phyloP scores from a whole-genome alignment of 1,140 invertebrate genomes.

The Scaptomyza montana region DNA sequence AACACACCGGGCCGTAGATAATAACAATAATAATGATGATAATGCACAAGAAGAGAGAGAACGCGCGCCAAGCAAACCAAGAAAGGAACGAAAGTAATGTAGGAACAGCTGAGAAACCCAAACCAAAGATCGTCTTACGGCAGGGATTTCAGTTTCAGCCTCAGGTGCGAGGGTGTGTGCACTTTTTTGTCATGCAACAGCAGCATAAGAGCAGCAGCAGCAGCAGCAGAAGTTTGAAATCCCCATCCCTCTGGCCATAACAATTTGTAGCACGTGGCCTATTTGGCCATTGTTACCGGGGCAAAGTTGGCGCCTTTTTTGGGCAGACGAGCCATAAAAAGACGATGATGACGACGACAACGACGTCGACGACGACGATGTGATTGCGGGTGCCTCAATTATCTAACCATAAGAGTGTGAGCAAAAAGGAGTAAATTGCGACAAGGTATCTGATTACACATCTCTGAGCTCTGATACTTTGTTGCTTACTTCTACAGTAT shows the following conservation, averaged over 20 bases:
- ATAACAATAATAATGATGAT: slow-evolving; percentile 72
- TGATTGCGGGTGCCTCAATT: slow-evolving; percentile 61
- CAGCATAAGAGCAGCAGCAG: slow-evolving; percentile 13
- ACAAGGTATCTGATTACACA: slow-evolving; percentile 48
- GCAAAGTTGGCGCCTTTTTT: slow-evolving; percentile 72
- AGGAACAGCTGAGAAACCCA: slow-evolving; percentile 45
- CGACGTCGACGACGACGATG: slow-evolving; percentile 5
- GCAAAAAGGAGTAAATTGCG: slow-evolving; percentile 22
- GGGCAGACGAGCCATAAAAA: slow-evolving; percentile 51
- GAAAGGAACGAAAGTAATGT: slow-evolving; percentile 16
- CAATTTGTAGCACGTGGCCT: slow-evolving; percentile 74
- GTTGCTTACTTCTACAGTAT: slow-evolving; percentile 29
- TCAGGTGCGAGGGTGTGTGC: slow-evolving; percentile 77
- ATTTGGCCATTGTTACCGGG: slow-evolving; percentile 49
- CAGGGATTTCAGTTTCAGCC: slow-evolving; percentile 60
- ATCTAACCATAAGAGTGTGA: slow-evolving; percentile 44
- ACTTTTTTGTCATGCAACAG: slow-evolving; percentile 48
- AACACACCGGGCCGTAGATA: slow-evolving; percentile 80
- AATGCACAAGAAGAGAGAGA: slow-evolving; percentile 48
- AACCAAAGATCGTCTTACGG: slow-evolving; percentile 46
- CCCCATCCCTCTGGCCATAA: slow-evolving; percentile 33
- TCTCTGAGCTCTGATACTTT: slow-evolving; percentile 41
- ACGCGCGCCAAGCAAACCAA: slow-evolving; percentile 59
- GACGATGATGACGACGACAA: background rate
- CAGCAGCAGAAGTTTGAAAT: slow-evolving; percentile 39